Evolutionary conservation across 2,888 invertebrate species (phyloP).

Genomic region (Acleris literana): DNA sequence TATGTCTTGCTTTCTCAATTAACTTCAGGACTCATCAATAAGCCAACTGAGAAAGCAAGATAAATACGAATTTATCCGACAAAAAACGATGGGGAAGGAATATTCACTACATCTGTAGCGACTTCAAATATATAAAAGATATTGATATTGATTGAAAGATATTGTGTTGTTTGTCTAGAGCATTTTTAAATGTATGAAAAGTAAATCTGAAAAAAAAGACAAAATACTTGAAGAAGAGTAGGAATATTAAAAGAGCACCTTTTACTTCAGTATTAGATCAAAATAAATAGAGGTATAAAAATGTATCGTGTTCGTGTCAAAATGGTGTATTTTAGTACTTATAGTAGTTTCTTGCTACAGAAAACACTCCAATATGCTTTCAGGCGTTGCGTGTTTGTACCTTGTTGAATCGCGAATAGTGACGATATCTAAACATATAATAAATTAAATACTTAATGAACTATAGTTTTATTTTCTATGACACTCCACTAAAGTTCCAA

Average conservation of each 20-base stretch:
- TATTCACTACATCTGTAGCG: no score
- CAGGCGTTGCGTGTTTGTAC: conserved; percentile 46
- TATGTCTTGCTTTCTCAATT: no score
- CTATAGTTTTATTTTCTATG: conserved; percentile 50
- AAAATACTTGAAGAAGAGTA: not conserved
- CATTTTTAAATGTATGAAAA: conserved; percentile 1
- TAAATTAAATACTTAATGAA: conserved; percentile 57
- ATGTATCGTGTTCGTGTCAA: not conserved
- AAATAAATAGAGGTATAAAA: conserved; percentile 1
- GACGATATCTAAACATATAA: conserved; percentile 64
- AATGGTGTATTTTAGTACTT: not conserved
- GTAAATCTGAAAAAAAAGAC: not conserved
- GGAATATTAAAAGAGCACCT: not conserved
- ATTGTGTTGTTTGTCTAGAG: no score
- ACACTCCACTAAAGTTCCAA: not conserved
- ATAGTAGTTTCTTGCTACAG: conserved; percentile 20
- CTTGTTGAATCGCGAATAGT: conserved; percentile 71
- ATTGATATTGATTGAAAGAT: no score
- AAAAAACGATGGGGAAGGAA: no score
- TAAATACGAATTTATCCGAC: no score
- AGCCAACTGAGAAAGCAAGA: no score
- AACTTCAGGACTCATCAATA: no score
- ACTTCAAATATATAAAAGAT: no score
- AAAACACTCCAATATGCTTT: conserved; percentile 34
- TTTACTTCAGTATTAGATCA: conserved; percentile 5